Base-by-base conservation (phyloP, 2,797 vertebrate species). In the Cephalopachus bancanus region DNA sequence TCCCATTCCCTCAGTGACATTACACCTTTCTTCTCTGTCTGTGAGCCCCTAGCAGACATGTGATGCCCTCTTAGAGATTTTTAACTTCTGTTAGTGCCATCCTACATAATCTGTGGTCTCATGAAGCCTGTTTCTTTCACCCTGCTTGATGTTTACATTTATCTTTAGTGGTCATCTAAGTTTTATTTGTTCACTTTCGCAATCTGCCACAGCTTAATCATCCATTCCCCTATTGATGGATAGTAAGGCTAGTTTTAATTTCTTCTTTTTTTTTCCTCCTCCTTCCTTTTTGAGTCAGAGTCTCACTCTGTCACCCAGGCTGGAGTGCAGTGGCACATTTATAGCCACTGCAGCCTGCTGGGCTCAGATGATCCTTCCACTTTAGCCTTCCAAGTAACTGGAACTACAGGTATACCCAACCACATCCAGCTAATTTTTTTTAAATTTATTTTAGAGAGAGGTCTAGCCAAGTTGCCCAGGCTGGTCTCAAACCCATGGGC, bases 61-160 rank as follows among this genome's bases (percentile, higher is more conserved):
- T 6, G 15, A 10, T 8, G 0, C 51, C 51, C 26, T 7, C 12
- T 9, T 59, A 8, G 71, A 57, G 71, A 26, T 26, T 2, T 65
- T 14, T 20, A 37, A 19, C 51, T 11, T 14, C 1, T 51, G 3
- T 24, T 5, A 7, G 44, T n/a, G 12, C 44, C 11, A 0, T 28
- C 19, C 4, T 44, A 0, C 7, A 24, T 10, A 2, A 5, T 9
- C 10, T 0, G 7, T 30, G 51, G n/a, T 33, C 64, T n/a, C 1
- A 0, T 11, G 59, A 22, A 44, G 33, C 64, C 62, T 10, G 11
- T 83, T 2, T 53, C 44, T 64, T 26, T 62, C 22, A 12, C 4
- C 69, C 6, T 10, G 7, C 22, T 15, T 64, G 14, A 20, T 9
- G 10, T 37, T 26, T 4, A 14, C 62, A 3, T 22, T 51, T 33